Evolutionary conservation across 2,888 invertebrate species (phyloP).

Genomic region (Protonemura montana): DNA sequence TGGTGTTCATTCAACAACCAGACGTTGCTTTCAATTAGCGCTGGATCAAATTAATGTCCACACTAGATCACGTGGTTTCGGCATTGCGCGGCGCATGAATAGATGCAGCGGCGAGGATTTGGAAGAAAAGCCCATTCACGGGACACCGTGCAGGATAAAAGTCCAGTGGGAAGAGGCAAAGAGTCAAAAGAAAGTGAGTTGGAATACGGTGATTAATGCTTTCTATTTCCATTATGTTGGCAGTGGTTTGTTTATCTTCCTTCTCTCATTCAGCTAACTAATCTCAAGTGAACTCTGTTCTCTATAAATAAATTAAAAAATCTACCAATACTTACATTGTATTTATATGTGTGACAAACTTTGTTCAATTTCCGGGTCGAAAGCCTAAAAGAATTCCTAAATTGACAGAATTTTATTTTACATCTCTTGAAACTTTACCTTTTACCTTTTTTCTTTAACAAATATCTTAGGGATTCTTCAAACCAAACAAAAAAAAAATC

Average conservation of each 20-base stretch:
- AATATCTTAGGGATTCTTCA: background rate
- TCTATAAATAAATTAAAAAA: too few relatives aligned
- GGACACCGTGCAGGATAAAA: background rate
- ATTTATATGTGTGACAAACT: background rate
- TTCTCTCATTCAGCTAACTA: background rate
- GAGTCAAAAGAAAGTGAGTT: background rate
- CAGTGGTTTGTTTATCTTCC: background rate
- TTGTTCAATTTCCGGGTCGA: background rate
- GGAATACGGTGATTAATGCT: background rate
- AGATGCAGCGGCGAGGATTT: background rate
- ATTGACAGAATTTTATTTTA: background rate
- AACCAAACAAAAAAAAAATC: background rate
- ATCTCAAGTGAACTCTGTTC: background rate
- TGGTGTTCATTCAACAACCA: conserved; percentile 7
- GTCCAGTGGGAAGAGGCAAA: background rate
- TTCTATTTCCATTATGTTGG: background rate
- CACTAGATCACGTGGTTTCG: conserved; percentile 10
- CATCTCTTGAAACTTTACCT: background rate
- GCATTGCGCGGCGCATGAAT: background rate
- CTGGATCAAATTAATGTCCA: conserved; percentile 16
- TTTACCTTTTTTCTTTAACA: background rate
- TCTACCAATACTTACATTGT: too few relatives aligned
- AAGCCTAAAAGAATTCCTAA: background rate
- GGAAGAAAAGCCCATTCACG: background rate
- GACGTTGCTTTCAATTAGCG: conserved; percentile 21